A percentile compares a stretch with the other conserved stretches of the same genome.
Evolutionary conservation across 2,797 vertebrate species (phyloP).

Genomic region (Triplophysa bombifrons): DNA sequence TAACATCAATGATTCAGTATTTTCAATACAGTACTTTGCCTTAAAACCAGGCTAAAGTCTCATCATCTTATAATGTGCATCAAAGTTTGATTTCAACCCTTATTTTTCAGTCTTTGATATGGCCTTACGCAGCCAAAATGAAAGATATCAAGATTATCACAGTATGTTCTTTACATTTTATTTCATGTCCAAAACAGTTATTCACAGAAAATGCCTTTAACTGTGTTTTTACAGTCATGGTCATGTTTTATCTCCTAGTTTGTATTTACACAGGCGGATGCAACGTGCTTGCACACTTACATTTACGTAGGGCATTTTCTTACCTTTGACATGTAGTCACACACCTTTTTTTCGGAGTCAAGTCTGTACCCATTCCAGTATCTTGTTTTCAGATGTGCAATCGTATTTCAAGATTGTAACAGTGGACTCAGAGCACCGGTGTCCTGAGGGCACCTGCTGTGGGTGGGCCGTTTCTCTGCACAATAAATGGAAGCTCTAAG

Average conservation of each 20-base stretch:
- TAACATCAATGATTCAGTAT: too few relatives aligned
- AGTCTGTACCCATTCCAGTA: slow-evolving; percentile 5
- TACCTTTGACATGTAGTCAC: not conserved
- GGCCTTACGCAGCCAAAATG: too few relatives aligned
- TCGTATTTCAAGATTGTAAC: not conserved
- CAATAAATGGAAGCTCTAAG: slow-evolving; percentile 73
- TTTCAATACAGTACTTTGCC: too few relatives aligned
- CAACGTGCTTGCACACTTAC: slow-evolving; percentile 31
- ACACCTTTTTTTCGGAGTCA: not conserved
- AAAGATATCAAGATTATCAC: too few relatives aligned
- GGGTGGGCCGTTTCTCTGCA: slow-evolving; percentile 42
- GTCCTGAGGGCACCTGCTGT: slow-evolving; percentile 29
- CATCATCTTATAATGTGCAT: too few relatives aligned
- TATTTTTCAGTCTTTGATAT: too few relatives aligned
- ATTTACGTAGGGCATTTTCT: slow-evolving; percentile 2
- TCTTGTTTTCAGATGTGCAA: not conserved
- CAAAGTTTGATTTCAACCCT: too few relatives aligned
- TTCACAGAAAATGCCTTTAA: too few relatives aligned
- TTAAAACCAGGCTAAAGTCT: too few relatives aligned
- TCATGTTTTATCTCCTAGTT: not conserved
- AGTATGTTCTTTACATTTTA: too few relatives aligned
- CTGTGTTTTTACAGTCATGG: too few relatives aligned
- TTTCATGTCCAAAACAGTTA: too few relatives aligned
- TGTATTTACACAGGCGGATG: slow-evolving; percentile 38
- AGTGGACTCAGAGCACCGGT: not conserved